Base-by-base conservation (phyloP, 2,113 vertebrate genomes). In the Toxotes chatareus region DNA sequence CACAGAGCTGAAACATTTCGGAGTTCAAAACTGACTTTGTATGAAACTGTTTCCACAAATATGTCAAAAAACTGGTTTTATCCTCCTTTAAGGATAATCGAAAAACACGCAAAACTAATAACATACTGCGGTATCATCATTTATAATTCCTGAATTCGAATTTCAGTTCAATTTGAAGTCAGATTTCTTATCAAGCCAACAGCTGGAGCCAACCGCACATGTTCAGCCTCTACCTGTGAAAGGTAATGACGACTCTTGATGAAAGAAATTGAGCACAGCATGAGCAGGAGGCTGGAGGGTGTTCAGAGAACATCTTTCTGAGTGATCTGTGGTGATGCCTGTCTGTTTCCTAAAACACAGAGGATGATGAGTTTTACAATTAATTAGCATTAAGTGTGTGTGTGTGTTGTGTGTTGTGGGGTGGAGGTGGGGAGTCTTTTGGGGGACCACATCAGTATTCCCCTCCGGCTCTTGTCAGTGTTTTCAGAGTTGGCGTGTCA, bases 401-500 rank as follows among this genome's bases (percentile, higher is more conserved):
- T 32, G 23, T n/a, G n/a, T n/a, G n/a, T n/a, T n/a, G n/a, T n/a
- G n/a, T 68, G 62, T 56, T 46, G 55, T 40, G 44, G 34, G 61
- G 21, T 65, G 76, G 55, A 27, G 67, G 27, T 72, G 19, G 31
- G 1, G 34, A 17, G 3, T 73, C 53, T 47, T 42, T 79, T 61
- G 21, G n/a, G n/a, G 59, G 51, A 73, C 55, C 73, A 31, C 68
- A 91, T 91, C 66, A 77, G 34, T 71, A 82, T 86, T 86, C 81
- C 70, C 72, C 71, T 72, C 72, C 13, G 44, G 77, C 73, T 44
- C 80, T 46, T 68, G 49, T 89, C 76, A 86, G 67, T 74, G 79
- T 91, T 56, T 86, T 62, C 65, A 84, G 63, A 76, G 78, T 60
- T 84, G 77, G 79, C 42, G 21, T 82, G 83, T 89, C 82, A 80